phyloP scores from a whole-genome alignment of 2,797 vertebrate species.

The Myotis pilosus region DNA sequence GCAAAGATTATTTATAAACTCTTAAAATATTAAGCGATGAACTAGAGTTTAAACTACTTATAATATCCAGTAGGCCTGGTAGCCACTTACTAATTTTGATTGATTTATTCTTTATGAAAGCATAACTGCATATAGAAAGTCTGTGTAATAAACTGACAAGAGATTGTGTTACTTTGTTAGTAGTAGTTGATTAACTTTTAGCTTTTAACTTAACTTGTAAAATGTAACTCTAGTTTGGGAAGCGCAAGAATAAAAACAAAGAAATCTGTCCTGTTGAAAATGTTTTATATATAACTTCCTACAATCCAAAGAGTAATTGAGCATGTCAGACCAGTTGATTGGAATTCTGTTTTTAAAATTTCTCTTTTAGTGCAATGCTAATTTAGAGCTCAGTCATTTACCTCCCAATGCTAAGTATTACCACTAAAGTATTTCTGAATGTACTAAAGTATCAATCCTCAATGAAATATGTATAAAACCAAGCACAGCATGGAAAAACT shows the following conservation, averaged over 20 bases:
- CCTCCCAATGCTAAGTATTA: not conserved
- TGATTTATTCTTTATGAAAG: conserved; percentile 52
- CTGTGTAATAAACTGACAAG: conserved; percentile 36
- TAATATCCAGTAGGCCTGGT: not conserved
- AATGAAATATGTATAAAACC: conserved; percentile 46
- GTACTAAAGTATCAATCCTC: conserved; percentile 51
- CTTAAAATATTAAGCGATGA: conserved; percentile 7
- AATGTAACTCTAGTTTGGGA: not conserved
- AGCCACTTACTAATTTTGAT: conserved; percentile 19
- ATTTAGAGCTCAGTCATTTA: conserved; percentile 48
- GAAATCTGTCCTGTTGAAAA: conserved; percentile 47
- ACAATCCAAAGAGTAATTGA: conserved; percentile 46
- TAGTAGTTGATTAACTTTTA: not conserved
- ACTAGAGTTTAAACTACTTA: not conserved
- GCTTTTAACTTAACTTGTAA: not conserved
- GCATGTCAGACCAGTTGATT: conserved; percentile 53
- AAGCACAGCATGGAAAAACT: conserved; percentile 55
- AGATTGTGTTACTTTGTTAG: conserved; percentile 34
- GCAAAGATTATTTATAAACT: conserved; percentile 67
- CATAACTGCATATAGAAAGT: conserved; percentile 51
- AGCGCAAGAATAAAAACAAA: conserved; percentile 54
- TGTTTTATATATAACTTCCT: conserved; percentile 6
- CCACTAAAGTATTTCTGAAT: conserved; percentile 50
- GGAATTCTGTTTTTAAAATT: conserved; percentile 40
- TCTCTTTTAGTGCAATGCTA: conserved; percentile 29